These are phyloP conservation scores for Diarsia mendica DNA, from an alignment of 2,888 invertebrate genomes.

Conservation along the genomic window DNA sequence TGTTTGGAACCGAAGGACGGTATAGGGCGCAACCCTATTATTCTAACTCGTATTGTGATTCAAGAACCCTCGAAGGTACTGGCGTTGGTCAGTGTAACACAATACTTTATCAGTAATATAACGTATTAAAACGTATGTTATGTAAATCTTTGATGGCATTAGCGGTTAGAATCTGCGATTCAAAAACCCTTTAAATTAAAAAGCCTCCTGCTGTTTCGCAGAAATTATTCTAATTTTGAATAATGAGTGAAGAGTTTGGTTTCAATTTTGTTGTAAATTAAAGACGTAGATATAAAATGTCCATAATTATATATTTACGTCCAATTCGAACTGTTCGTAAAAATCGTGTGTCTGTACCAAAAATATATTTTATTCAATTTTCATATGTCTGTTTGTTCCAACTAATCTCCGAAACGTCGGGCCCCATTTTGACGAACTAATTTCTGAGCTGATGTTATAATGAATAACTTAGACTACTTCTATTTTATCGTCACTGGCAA, in stretches of 20 bases:
- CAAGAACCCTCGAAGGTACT: conserved; percentile 75
- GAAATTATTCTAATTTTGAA: not conserved
- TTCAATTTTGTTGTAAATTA: not conserved
- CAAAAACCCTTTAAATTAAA: not conserved
- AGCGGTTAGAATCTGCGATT: conserved; percentile 2
- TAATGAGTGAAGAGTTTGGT: not conserved
- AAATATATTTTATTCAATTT: no score
- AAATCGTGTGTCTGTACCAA: no score
- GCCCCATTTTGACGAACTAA: no score
- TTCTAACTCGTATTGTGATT: conserved; percentile 74
- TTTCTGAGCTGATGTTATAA: no score
- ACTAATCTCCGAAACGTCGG: no score
- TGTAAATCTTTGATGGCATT: conserved; percentile 20
- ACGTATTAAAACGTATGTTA: conserved; percentile 1
- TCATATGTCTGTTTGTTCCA: no score
- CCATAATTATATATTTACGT: no score
- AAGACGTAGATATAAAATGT: not conserved
- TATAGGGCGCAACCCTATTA: conserved; percentile 74
- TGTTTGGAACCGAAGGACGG: conserved; percentile 51
- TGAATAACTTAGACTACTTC: no score
- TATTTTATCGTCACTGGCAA: no score
- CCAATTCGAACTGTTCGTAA: not conserved
- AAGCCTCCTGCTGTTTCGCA: not conserved
- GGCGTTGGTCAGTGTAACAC: conserved; percentile 82
- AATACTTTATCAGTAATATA: conserved; percentile 69